Base-by-base conservation (phyloP, 2,113 vertebrate genomes). In the Oreocharis arfaki region DNA sequence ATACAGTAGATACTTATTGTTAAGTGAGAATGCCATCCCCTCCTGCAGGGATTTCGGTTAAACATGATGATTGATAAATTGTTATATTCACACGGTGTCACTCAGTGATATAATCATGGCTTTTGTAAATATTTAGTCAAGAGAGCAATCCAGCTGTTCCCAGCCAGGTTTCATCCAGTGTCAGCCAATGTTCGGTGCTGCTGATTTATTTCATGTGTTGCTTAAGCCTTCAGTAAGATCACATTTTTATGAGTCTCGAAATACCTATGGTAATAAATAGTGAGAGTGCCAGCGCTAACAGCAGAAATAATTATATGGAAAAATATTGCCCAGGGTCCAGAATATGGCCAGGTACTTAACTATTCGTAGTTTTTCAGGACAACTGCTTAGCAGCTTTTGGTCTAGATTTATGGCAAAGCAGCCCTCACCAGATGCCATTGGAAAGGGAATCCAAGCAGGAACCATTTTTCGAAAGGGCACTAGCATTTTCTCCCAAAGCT, bases 61-160 rank as follows among this genome's bases (percentile, higher is more conserved):
- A 98, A 98, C 97, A 98, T 94, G 97, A 95, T 98, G 98, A 98
- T 98, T 98, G 98, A 98, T 98, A 98, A 98, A 98, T 98, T 98
- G 98, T 98, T 98, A 97, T 96, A 97, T 97, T 98, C 96, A 46
- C 96, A 95, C 53, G 16, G 92, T 98, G 98, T 98, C 97, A 97
- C 97, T 98, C 96, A 96, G 97, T 98, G 97, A 98, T 98, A 97
- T 96, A 98, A 98, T 98, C 97, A 97, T 90, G 97, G 77, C 96
- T 98, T 98, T 98, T 98, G 98, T 98, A 98, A 98, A 98, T 98
- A 98, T 98, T 98, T 98, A 98, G 98, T 98, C 97, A 97, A 97
- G 98, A 98, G 98, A 98, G 97, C 97, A 92, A 98, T 98, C 98
- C 98, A 98, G 98, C 98, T 98, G 98, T 97, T 98, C 97, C 93